These are phyloP conservation scores for Notothenia rossii DNA, from an alignment of 2,113 vertebrate species.

Conservation along the genomic window DNA sequence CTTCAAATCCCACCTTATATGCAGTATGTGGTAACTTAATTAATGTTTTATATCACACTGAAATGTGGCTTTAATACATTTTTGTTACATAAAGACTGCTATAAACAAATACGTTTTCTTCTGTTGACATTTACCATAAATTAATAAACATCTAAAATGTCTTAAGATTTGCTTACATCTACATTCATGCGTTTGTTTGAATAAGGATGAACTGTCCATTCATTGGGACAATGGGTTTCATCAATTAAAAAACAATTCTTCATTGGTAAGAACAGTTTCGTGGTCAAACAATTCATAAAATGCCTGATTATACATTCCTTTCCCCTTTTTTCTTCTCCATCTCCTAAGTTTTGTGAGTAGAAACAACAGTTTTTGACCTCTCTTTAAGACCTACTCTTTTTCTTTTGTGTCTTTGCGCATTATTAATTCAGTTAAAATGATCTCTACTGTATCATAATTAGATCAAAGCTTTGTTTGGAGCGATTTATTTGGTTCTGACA, in stretches of 20 bases:
- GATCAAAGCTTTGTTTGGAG: slow-evolving; percentile 54
- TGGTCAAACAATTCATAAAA: too few relatives aligned
- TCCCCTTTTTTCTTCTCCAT: not conserved
- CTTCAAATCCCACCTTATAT: not conserved
- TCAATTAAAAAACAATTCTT: too few relatives aligned
- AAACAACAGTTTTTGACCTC: not conserved
- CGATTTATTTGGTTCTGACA: slow-evolving; percentile 63
- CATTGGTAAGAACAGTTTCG: too few relatives aligned
- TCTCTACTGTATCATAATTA: slow-evolving; percentile 51
- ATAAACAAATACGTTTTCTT: not conserved
- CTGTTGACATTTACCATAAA: not conserved
- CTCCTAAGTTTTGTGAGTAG: not conserved
- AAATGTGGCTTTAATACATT: not conserved
- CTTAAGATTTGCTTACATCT: not conserved
- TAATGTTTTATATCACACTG: not conserved
- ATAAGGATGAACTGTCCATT: too few relatives aligned
- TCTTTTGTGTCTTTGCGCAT: slow-evolving; percentile 15
- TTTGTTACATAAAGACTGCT: not conserved
- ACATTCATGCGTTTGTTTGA: too few relatives aligned
- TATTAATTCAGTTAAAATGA: not conserved
- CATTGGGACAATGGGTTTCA: too few relatives aligned
- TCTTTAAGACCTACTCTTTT: not conserved
- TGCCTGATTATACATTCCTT: too few relatives aligned
- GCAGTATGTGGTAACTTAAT: not conserved
- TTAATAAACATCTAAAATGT: too few relatives aligned